Evolutionary conservation across 2,113 vertebrate genomes (phyloP), one percentile per base, ranked within the genome.

Genomic region (Patagioenas fasciata): DNA sequence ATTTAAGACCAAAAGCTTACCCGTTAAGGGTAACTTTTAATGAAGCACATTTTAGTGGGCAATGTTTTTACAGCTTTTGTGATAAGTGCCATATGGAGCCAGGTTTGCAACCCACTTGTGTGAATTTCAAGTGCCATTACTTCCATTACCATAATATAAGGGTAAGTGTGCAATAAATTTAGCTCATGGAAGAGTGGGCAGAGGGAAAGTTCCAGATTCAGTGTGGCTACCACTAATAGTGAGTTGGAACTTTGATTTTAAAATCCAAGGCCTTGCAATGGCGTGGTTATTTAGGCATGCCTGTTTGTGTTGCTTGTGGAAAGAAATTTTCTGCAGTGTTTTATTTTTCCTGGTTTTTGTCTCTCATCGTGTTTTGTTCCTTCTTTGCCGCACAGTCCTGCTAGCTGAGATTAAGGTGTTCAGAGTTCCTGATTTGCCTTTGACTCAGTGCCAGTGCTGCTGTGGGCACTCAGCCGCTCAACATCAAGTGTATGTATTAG

Each of bases 91-190:
- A 32, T 31, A 62, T 51, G 69, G 87, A 88, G 38, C n/a, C 0
- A 0, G 1, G 9, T 88, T 80, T 83, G 58, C 73, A 95, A 66
- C 50, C 23, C 51, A 80, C 80, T 90, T 36, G n/a, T 65, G 57
- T 79, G 88, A 87, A 90, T 92, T 96, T 81, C 86, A 89, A 93
- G 77, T 72, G 58, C 11, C 48, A 47, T 89, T 90, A 19, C 44
- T 86, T 71, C 64, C 28, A 69, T 86, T 75, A 69, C 31, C 24
- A 32, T 72, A 90, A 79, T 73, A 77, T 58, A 48, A 65, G 90
- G 92, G 94, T 86, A 84, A 93, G 18, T 44, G 57, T 90, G 44
- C 53, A 57, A 57, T 84, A 90, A 57, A 91, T 93, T 62, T 95
- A 91, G 40, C 58, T 86, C 14, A 58, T 38, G 34, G 56, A 48